These are phyloP conservation scores for Ophiothrix spiculata DNA, from an alignment of 35 echinoderm and acorn worm species.

Conservation along the genomic window DNA sequence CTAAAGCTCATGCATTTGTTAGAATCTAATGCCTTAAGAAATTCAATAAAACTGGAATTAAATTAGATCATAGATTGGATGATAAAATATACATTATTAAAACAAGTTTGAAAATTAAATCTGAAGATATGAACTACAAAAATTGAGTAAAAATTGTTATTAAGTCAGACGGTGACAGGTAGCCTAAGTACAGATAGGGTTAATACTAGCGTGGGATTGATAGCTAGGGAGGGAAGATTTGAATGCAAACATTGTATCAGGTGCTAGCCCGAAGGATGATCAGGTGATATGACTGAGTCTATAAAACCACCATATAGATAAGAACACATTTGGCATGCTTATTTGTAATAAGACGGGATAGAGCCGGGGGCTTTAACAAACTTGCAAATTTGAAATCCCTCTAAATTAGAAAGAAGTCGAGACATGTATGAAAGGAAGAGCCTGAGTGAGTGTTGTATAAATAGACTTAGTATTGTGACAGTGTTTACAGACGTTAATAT, in stretches of 20 bases:
- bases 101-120: background rate
- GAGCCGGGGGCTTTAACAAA: background rate
- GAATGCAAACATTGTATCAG: slow-evolving; percentile 15
- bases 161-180: background rate
- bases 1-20: too few species aligned
- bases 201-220: background rate
- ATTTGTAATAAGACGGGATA: background rate
- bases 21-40: background rate
- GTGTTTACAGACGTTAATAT: slow-evolving; percentile 1
- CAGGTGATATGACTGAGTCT: slow-evolving; percentile 10
- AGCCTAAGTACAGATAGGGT: background rate
- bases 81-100: background rate
- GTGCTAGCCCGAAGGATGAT: background rate
- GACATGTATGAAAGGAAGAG: background rate
- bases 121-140: background rate
- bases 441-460: background rate
- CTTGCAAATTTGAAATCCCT: slow-evolving; percentile 4
- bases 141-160: background rate
- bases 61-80: background rate
- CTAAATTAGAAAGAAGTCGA: slow-evolving; percentile 10
- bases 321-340: background rate
- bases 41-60: background rate
- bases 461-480: background rate
- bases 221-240: slow-evolving; percentile 12
- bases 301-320: background rate